A percentile compares a stretch with the other conserved stretches of the same genome.
Conservation (phyloP, 2,888 invertebrate species). For the Dinocampus coccinellae region DNA sequence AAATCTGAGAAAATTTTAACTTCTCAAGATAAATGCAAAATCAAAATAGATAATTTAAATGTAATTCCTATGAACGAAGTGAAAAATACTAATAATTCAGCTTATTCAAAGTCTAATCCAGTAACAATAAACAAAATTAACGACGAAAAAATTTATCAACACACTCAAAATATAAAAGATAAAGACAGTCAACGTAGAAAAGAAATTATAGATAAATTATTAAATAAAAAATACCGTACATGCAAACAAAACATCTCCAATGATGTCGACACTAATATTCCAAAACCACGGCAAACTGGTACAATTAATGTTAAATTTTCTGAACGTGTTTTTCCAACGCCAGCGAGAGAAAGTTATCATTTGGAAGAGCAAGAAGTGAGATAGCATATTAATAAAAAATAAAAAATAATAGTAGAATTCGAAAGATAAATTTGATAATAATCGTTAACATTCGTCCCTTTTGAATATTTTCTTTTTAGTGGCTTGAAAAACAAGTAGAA, state of each 20-base stretch:
- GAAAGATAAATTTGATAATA: background rate
- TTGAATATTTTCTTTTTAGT: conserved; percentile 65
- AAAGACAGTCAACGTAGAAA: conserved; percentile 64
- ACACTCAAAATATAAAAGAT: conserved; percentile 50
- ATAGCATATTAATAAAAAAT: conserved; percentile 1
- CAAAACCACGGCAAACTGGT: conserved; percentile 73
- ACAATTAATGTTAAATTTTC: conserved; percentile 80
- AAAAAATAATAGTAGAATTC: conserved; percentile 9
- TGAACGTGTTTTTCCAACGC: conserved; percentile 83
- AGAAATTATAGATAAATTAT: conserved; percentile 25
- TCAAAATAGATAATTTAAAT: conserved; percentile 25
- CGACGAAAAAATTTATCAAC: conserved; percentile 15
- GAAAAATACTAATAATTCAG: background rate
- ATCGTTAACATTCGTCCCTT: background rate
- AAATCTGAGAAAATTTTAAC: background rate
- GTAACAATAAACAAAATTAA: background rate
- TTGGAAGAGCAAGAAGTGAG: conserved; percentile 79
- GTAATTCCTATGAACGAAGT: background rate
- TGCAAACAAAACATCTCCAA: conserved; percentile 51
- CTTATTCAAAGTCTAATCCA: too few species aligned
- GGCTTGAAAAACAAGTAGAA: conserved; percentile 83
- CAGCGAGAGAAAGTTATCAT: conserved; percentile 80
- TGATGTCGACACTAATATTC: conserved; percentile 69
- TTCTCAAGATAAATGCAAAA: background rate
- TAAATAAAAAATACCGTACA: conserved; percentile 34